Conservation (phyloP, 2,113 vertebrate genomes). For the Carassius carassius region DNA sequence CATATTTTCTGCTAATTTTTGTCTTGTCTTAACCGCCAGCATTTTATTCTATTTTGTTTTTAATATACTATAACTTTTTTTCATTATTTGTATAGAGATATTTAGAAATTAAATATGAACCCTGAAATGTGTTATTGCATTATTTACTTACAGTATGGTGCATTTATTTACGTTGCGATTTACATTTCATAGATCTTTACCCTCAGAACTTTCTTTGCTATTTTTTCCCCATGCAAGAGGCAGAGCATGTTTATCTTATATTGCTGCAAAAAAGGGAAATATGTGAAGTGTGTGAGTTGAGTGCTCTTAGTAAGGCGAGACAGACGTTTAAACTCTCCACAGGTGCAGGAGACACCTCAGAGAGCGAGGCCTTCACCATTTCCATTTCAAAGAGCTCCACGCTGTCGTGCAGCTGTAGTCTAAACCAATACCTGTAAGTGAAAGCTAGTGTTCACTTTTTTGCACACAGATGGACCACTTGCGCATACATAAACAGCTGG, state of each 20-base stretch:
- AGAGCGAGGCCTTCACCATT: conserved; percentile 56
- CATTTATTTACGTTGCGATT: conserved; percentile 9
- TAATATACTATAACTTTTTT: too few species aligned
- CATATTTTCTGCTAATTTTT: too few species aligned
- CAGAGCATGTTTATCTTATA: conserved; percentile 17
- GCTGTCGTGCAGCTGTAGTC: conserved; percentile 44
- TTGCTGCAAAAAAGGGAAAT: conserved; percentile 9
- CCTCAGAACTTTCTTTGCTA: background rate
- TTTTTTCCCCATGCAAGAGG: background rate
- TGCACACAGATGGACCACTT: conserved; percentile 39
- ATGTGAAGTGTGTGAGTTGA: conserved; percentile 18
- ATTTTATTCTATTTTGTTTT: background rate
- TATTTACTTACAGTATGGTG: background rate
- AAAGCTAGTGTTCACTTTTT: conserved; percentile 41
- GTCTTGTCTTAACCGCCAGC: too few species aligned
- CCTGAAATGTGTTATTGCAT: background rate
- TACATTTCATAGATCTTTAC: background rate
- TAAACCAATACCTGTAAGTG: conserved; percentile 60
- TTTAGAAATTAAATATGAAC: background rate
- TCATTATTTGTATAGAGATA: background rate
- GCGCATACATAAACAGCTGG: conserved; percentile 42
- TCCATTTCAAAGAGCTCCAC: conserved; percentile 68
- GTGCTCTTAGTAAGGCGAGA: conserved; percentile 33
- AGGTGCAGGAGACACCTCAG: conserved; percentile 51
- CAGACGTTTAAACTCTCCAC: conserved; percentile 53